Evolutionary conservation across 2,888 invertebrate species (phyloP).

Genomic region (Leptinotarsa peninsularis): DNA sequence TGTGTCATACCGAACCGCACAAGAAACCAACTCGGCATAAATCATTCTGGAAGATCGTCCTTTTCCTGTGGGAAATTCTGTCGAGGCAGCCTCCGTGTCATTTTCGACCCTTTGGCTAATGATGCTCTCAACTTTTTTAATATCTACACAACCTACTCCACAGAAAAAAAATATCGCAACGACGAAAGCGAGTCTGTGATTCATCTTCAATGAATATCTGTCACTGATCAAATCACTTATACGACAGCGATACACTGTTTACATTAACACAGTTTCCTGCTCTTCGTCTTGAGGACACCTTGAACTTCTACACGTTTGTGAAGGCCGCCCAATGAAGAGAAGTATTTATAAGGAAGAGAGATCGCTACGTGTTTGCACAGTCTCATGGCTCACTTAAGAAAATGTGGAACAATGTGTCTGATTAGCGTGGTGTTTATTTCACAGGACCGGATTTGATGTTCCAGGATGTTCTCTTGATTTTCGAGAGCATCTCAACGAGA

Average conservation of each 20-base stretch:
- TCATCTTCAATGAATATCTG: slow-evolving; percentile 34
- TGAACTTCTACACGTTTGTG: slow-evolving; percentile 62
- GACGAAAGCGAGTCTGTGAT: slow-evolving; percentile 37
- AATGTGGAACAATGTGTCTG: slow-evolving; percentile 62
- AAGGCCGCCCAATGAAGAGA: slow-evolving; percentile 56
- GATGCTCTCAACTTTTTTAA: slow-evolving; percentile 20
- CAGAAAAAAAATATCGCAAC: slow-evolving; percentile 35
- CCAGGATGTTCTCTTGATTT: not conserved
- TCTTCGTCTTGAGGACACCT: slow-evolving; percentile 51
- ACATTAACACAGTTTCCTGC: slow-evolving; percentile 39
- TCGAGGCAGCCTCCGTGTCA: slow-evolving; percentile 18
- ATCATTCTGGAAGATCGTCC: slow-evolving; percentile 40
- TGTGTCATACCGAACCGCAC: slow-evolving; percentile 53
- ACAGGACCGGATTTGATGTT: slow-evolving; percentile 15
- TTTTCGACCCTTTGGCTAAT: slow-evolving; percentile 21
- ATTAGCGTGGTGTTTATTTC: slow-evolving; percentile 16
- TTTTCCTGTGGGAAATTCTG: slow-evolving; percentile 31
- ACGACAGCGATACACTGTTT: slow-evolving; percentile 23
- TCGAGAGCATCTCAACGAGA: not conserved
- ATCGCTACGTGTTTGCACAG: slow-evolving; percentile 56
- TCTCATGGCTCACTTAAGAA: slow-evolving; percentile 59
- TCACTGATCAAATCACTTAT: slow-evolving; percentile 3
- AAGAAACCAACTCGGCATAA: slow-evolving; percentile 51
- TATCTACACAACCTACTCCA: slow-evolving; percentile 33
- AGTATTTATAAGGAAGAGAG: slow-evolving; percentile 64